A percentile compares a stretch with the other conserved stretches of the same genome.
phyloP scores from a whole-genome alignment of 2,797 vertebrate genomes.

The Micrastur ruficollis region DNA sequence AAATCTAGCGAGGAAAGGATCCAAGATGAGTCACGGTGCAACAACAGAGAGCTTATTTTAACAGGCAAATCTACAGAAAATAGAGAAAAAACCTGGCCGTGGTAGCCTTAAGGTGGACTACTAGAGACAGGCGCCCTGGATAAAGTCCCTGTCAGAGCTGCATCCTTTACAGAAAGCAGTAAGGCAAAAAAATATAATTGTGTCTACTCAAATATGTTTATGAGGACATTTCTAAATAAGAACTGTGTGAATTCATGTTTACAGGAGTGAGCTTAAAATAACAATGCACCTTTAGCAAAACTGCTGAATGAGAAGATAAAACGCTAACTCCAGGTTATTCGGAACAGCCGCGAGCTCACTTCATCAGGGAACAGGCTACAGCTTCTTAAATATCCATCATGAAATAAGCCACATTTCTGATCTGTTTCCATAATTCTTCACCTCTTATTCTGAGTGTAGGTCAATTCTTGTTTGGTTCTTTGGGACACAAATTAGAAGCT shows the following conservation, averaged over 20 bases:
- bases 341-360: neutral
- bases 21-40: neutral
- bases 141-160: neutral
- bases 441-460: neutral
- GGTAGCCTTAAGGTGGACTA: neutral
- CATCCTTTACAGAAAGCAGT: neutral
- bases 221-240: neutral
- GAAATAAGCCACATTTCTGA: neutral
- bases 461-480: neutral
- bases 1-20: neutral
- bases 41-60: neutral
- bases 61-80: neutral
- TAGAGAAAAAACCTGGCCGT: neutral
- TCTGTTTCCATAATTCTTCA: neutral
- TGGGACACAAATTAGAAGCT: neutral
- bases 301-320: neutral
- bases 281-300: neutral
- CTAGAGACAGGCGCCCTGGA: neutral
- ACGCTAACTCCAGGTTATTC: neutral
- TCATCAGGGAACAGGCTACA: neutral
- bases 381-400: neutral
- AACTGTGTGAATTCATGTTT: neutral
- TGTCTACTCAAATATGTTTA: neutral
- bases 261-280: neutral
- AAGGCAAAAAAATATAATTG: neutral